Percentiles rank a stretch among this genome's conserved stretches.
Conservation (phyloP, 1,140 invertebrate species). For the Cotesia glomerata region DNA sequence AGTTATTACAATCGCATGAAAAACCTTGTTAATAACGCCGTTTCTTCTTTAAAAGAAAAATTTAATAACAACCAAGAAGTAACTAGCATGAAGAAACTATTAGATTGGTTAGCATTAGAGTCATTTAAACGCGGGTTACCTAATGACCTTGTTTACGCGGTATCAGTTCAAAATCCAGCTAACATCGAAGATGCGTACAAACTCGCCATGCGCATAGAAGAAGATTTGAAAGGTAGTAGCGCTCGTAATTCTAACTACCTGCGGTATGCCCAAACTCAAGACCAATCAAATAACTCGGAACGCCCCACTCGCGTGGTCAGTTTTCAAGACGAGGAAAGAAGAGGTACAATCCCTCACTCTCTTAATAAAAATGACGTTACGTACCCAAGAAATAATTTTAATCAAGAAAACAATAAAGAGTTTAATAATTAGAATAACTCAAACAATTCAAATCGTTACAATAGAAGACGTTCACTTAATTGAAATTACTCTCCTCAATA, state of each 20-base stretch:
- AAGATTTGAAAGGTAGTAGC: background rate
- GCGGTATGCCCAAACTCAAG: background rate
- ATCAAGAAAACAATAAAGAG: background rate
- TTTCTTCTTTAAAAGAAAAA: conserved; percentile 9
- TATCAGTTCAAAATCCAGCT: conserved; percentile 14
- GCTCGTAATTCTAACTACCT: background rate
- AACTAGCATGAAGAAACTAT: background rate
- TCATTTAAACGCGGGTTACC: conserved; percentile 2
- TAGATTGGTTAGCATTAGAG: background rate
- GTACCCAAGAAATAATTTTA: too few relatives aligned
- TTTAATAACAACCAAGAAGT: background rate
- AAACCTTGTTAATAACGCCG: background rate
- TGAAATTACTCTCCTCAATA: too few relatives aligned
- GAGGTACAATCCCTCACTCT: too few relatives aligned
- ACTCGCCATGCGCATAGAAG: conserved; percentile 3
- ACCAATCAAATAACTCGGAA: too few relatives aligned
- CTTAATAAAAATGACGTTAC: background rate
- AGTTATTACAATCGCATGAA: conserved; percentile 11
- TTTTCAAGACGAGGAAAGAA: too few relatives aligned
- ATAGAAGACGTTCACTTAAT: too few relatives aligned
- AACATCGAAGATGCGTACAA: conserved; percentile 9
- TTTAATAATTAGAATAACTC: background rate
- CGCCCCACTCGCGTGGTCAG: too few relatives aligned
- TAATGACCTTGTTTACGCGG: conserved; percentile 10
- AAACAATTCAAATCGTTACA: background rate